Percentiles rank a stretch among this genome's conserved stretches.
Conservation (phyloP, 2,797 vertebrate species). For the Melanotaenia pygmaea region DNA sequence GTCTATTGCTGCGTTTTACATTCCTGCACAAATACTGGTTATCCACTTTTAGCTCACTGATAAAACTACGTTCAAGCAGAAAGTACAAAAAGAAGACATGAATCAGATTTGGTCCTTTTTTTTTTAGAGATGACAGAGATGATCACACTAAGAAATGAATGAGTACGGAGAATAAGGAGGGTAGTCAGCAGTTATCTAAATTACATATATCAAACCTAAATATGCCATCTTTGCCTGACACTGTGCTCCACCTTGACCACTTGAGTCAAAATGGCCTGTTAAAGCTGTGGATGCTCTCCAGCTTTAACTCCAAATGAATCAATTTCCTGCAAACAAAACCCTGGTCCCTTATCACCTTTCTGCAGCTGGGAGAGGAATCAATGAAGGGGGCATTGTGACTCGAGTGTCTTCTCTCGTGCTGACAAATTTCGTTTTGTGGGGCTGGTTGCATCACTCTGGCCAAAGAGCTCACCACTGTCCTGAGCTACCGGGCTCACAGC, state of each 20-base stretch:
- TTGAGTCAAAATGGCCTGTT: slow-evolving; percentile 15
- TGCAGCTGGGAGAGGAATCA: slow-evolving; percentile 70
- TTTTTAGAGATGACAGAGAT: slow-evolving; percentile 22
- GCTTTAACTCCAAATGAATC: slow-evolving; percentile 65
- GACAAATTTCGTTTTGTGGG: slow-evolving; percentile 44
- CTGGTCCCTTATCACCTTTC: slow-evolving; percentile 68
- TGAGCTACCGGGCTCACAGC: slow-evolving; percentile 26
- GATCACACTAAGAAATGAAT: slow-evolving; percentile 12
- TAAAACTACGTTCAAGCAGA: not conserved
- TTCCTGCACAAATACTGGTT: not conserved
- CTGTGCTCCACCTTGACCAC: slow-evolving; percentile 24
- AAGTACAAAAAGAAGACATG: not conserved
- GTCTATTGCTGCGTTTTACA: not conserved
- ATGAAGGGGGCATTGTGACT: slow-evolving; percentile 51
- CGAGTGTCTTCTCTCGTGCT: slow-evolving; percentile 39
- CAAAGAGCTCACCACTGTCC: slow-evolving; percentile 23
- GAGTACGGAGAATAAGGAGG: not conserved
- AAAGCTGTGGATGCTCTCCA: slow-evolving; percentile 26
- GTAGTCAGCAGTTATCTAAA: slow-evolving; percentile 24
- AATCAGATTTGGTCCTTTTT: slow-evolving; percentile 15
- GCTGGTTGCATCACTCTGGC: slow-evolving; percentile 25
- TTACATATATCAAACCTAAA: slow-evolving; percentile 9
- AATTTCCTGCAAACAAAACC: slow-evolving; percentile 71
- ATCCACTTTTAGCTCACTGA: not conserved
- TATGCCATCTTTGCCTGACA: not conserved